phyloP scores from a whole-genome alignment of 2,888 invertebrate genomes.

The Argyresthia albistria region DNA sequence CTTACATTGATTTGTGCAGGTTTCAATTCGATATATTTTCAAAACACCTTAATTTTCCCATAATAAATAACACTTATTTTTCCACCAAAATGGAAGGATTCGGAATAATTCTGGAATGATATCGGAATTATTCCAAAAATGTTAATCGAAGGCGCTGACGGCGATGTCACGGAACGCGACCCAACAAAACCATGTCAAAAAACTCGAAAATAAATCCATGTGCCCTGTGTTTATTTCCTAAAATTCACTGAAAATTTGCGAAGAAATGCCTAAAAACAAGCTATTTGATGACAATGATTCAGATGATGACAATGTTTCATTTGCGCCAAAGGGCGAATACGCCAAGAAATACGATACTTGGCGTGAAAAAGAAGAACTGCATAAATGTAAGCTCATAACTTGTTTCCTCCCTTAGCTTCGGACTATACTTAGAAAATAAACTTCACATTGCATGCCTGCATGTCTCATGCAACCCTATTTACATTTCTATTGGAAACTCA shows the following conservation, averaged over 20 bases:
- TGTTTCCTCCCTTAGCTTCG: conserved; percentile 23
- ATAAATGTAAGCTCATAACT: conserved; percentile 75
- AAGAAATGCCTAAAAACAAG: conserved; percentile 35
- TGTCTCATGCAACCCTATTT: background rate
- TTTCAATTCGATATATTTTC: no score
- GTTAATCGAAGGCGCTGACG: no score
- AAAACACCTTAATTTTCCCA: no score
- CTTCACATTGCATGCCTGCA: background rate
- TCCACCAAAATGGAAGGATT: no score
- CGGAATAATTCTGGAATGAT: no score
- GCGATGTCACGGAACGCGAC: no score
- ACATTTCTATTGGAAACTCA: no score
- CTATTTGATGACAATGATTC: conserved; percentile 73
- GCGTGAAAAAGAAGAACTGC: conserved; percentile 88
- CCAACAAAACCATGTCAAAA: no score
- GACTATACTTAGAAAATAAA: conserved; percentile 13
- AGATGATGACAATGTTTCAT: conserved; percentile 59
- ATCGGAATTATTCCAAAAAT: no score
- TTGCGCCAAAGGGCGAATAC: conserved; percentile 84
- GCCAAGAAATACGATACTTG: conserved; percentile 88
- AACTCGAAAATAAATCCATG: background rate
- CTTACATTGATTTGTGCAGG: no score
- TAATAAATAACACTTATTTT: no score
- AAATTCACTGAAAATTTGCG: background rate
- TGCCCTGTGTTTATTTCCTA: background rate